A percentile compares a stretch with the other conserved stretches of the same genome.
These are phyloP conservation scores for Zaprionus gabonicus DNA, from an alignment of 1,140 invertebrate species.

Conservation along the genomic window DNA sequence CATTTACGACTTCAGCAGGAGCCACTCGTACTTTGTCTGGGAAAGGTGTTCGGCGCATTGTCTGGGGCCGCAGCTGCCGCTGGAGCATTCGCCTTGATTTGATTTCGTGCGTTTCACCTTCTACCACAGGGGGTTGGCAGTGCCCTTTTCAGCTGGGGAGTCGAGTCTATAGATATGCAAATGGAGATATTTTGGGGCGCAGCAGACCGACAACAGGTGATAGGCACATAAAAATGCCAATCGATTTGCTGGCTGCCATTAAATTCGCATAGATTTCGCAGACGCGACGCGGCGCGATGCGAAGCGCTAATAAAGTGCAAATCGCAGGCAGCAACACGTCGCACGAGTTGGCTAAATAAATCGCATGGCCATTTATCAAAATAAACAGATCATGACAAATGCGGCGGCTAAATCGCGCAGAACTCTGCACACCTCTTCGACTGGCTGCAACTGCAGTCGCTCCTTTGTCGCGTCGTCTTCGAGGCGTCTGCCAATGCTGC, in stretches of 20 bases:
- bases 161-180: slow-evolving; percentile 68
- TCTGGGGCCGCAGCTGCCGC: slow-evolving; percentile 56
- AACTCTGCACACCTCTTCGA: slow-evolving; percentile 40
- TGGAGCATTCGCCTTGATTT: slow-evolving; percentile 74
- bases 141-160: background rate
- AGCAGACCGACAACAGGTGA: slow-evolving; percentile 64
- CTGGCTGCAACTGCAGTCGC: slow-evolving; percentile 17
- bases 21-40: slow-evolving; percentile 22
- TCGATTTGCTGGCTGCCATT: slow-evolving; percentile 51
- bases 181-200: slow-evolving; percentile 36
- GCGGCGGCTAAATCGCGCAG: slow-evolving; percentile 65
- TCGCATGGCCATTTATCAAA: slow-evolving; percentile 71
- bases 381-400: slow-evolving; percentile 83
- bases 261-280: slow-evolving; percentile 45
- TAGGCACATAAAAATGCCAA: slow-evolving; percentile 69
- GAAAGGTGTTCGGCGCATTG: slow-evolving; percentile 52
- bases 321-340: slow-evolving; percentile 50
- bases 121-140: slow-evolving; percentile 3
- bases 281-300: slow-evolving; percentile 1
- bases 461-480: slow-evolving; percentile 24
- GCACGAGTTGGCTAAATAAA: slow-evolving; percentile 65
- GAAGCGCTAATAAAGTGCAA: slow-evolving; percentile 68
- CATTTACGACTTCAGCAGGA: slow-evolving; percentile 29
- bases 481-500: slow-evolving; percentile 16
- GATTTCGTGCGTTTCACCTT: slow-evolving; percentile 67